These are phyloP conservation scores for Aplodontia rufa DNA, from an alignment of 2,113 vertebrate species.

Conservation along the genomic window DNA sequence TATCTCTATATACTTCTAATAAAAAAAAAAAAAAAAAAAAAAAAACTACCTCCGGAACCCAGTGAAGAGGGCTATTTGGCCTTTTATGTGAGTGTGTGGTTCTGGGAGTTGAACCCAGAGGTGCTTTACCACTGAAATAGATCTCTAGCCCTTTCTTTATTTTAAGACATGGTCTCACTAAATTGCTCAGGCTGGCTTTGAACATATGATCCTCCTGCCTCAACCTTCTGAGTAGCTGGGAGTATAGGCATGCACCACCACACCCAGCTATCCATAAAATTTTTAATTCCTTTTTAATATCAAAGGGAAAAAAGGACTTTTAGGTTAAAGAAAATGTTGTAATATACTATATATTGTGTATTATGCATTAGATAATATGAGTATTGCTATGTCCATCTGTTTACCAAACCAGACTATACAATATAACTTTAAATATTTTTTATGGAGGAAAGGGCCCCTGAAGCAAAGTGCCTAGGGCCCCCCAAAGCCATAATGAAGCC, in stretches of 20 bases:
- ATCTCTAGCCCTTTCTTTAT: not conserved
- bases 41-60: not conserved
- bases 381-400: not conserved
- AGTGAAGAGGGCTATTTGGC: no score
- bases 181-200: not conserved
- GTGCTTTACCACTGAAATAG: not conserved
- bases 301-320: not conserved
- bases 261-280: no score
- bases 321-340: constrained; percentile 1
- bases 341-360: not conserved
- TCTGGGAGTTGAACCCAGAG: not conserved
- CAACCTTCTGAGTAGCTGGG: not conserved
- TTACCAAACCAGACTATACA: not conserved
- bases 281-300: constrained; percentile 18
- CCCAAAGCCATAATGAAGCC: not conserved
- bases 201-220: not conserved
- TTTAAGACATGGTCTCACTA: not conserved
- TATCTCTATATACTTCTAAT: no score
- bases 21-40: no score
- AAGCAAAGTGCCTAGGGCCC: not conserved
- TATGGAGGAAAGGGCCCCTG: not conserved
- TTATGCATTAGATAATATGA: not conserved
- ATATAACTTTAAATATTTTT: not conserved
- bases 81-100: no score
- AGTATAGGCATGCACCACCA: not conserved